Conservation (phyloP, 2,888 invertebrate species). For the Linyphia triangularis region DNA sequence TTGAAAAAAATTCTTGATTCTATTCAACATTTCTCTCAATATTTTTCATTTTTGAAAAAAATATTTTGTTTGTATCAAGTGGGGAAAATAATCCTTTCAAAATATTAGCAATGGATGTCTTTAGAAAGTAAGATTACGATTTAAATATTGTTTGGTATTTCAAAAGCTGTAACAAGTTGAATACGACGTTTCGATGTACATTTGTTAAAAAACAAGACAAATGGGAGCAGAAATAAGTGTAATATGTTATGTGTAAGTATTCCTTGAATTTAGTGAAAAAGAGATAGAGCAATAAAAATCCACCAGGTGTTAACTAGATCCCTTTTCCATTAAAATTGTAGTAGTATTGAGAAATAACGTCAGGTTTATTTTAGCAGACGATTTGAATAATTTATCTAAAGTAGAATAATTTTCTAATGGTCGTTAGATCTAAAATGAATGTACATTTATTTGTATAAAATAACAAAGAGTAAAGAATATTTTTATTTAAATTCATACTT, state of each 20-base stretch:
- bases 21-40: no score
- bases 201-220: neutral
- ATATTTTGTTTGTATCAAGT: neutral
- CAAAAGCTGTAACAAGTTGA: neutral
- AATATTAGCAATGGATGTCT: neutral
- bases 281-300: neutral
- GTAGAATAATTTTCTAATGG: neutral
- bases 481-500: constrained; percentile 1
- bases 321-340: neutral
- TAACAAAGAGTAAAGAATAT: neutral
- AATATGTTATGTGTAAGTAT: neutral
- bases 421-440: neutral
- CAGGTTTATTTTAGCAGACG: neutral
- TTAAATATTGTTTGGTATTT: neutral
- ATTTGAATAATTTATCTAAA: neutral
- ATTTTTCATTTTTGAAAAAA: neutral
- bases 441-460: constrained; percentile 3
- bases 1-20: no score
- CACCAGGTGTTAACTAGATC: neutral
- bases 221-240: neutral
- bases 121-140: neutral
- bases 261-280: neutral
- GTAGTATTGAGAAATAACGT: neutral
- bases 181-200: neutral
- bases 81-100: neutral